Evolutionary conservation across 2,113 vertebrate genomes (phyloP), one percentile per base, ranked within the genome.

Genomic region (Genyomyrus donnyi): DNA sequence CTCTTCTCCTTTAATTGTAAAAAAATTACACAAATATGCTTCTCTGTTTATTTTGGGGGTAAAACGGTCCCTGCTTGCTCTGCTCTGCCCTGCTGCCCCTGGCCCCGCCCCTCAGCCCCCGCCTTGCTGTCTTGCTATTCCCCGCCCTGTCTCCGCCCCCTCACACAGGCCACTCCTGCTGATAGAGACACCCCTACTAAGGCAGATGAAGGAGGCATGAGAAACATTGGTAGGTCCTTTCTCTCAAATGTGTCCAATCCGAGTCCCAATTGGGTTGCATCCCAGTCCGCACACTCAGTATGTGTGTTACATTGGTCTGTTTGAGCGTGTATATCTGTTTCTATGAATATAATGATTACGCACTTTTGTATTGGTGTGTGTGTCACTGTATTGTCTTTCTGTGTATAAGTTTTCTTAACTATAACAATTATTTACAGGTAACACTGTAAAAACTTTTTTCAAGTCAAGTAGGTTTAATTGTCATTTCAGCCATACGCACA

Each of bases 151-250:
- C 96, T 97, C 95, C 96, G 95, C 95, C 96, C 96, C 95, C 95
- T 97, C 96, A 96, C 97, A 94, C 98, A 99, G 98, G 97, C 96
- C 96, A 95, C 96, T 93, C 96, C 96, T 96, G 94, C 95, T 95
- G 95, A 94, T 96, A 97, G 88, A 96, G 96, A 96, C 96, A 96
- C 94, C 91, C 95, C 95, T 95, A 95, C 94, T 97, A 96, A 96
- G 95, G 97, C 95, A 91, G 95, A 95, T 92, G 96, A 96, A 94
- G 97, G 97, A 96, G 95, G 96, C 95, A 93, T 95, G 96, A 91
- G 50, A 89, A 95, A 95, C 95, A 95, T 96, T 96, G 97, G 98
- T 99, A 98, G 96, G 98, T 97, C 93, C 89, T 92, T 94, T 91
- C 89, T 94, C 90, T 90, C 88, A 56, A 91, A 48, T 58, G 58